Evolutionary conservation across 1,140 invertebrate genomes (phyloP).

Genomic region (Pemphigus obesinymphae): DNA sequence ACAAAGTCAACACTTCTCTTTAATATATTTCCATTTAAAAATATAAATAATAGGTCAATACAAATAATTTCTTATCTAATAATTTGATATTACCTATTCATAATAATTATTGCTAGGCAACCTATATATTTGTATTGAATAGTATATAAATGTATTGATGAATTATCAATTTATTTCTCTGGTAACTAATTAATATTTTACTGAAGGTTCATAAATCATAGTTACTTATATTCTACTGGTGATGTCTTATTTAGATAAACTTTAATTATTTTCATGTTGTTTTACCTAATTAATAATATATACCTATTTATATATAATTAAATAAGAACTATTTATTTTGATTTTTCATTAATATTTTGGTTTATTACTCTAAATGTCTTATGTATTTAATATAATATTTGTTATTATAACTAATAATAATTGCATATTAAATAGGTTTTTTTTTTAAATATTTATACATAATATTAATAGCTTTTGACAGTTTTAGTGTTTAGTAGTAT

Average conservation of each 20-base stretch:
- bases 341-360: too few species aligned
- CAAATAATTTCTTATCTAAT: not conserved
- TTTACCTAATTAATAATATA: not conserved
- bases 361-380: too few species aligned
- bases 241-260: not conserved
- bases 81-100: not conserved
- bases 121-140: not conserved
- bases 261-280: not conserved
- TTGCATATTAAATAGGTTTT: too few species aligned
- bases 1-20: too few species aligned
- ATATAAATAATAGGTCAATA: not conserved
- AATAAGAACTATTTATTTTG: too few species aligned
- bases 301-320: too few species aligned
- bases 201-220: not conserved
- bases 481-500: not conserved
- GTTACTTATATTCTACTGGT: not conserved
- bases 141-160: too few species aligned
- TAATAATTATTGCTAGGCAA: not conserved
- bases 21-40: not conserved
- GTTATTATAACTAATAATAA: too few species aligned
- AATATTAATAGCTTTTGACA: too few species aligned
- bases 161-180: not conserved
- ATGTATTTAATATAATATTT: too few species aligned
- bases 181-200: not conserved
- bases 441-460: not conserved